Percentiles rank a stretch among this genome's conserved stretches.
These are phyloP conservation scores for Scolopax rusticola DNA, from an alignment of 2,797 vertebrate genomes.

Conservation along the genomic window DNA sequence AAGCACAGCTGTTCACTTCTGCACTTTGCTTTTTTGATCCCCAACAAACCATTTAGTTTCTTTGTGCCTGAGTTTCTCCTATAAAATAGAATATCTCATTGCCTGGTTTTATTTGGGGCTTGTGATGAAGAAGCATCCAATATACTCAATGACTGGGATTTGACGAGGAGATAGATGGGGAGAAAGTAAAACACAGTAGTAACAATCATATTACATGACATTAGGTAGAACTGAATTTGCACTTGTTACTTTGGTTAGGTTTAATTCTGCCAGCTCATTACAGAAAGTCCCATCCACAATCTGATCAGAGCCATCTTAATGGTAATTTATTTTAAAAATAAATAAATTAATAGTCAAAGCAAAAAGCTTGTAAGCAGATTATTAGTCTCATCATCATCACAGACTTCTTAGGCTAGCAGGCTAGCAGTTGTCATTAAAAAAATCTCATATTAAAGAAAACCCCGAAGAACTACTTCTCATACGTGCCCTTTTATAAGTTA, in stretches of 20 bases:
- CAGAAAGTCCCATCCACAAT: not conserved
- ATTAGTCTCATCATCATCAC: not conserved
- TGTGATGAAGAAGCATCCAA: not conserved
- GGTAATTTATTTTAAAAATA: not conserved
- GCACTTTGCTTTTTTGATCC: not conserved
- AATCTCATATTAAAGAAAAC: not conserved
- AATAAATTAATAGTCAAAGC: not conserved
- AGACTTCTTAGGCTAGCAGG: not conserved
- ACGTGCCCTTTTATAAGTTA: not conserved
- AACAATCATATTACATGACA: not conserved
- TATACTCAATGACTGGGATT: not conserved
- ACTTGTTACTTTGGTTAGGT: not conserved
- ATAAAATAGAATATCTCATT: not conserved
- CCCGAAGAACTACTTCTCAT: not conserved
- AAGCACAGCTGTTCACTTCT: not conserved
- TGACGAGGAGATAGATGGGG: not conserved
- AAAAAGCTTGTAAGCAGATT: not conserved
- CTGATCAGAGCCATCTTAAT: not conserved
- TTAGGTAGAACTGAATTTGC: not conserved
- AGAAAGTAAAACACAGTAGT: not conserved
- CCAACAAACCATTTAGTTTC: rapidly evolving
- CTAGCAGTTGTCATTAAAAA: not conserved
- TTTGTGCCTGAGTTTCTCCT: not conserved
- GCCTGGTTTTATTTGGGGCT: not conserved
- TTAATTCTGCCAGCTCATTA: not conserved